Evolutionary conservation across 2,797 vertebrate species (phyloP), one percentile per base, ranked within the genome.

Genomic region (Halcyon leucocephala): DNA sequence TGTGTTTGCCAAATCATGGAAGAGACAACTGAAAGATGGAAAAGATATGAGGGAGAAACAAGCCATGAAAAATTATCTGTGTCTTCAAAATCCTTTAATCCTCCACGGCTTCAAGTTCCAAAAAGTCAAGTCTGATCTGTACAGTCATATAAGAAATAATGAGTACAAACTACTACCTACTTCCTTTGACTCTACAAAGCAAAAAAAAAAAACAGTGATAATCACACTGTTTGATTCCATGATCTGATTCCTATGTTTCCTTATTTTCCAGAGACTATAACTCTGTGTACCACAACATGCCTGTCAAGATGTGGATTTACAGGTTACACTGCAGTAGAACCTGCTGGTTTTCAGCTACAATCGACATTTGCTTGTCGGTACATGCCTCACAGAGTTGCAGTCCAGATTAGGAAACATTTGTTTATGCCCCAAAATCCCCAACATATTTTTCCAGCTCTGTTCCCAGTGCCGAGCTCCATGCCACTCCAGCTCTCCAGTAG

Each of bases 391-490:
- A 91, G 97, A 97, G 97, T 97, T 97, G 96, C 97, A 97, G 97
- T 97, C 97, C 95, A 93, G 96, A 97, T 95, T 98, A 97, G 89
- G 95, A 97, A 98, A 98, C 94, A 97, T 96, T 98, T 98, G 96
- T 93, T 97, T 97, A 96, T 95, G 96, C 78, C 95, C 96, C 96
- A 83, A 96, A 98, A 97, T 96, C 96, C 96, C 86, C 93, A 94
- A 88, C 94, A 95, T 96, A 94, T 78, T 55, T 93, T 96, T 95
- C 89, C 70, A 82, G 80, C 96, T 96, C 93, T 85, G 94, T 82
- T 97, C 95, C 95, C 96, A 92, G 88, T 85, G 91, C 95, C 92
- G 93, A 95, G 95, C 78, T 89, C 82, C 88, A 93, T 18, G 46
- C 78, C 83, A 80, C 90, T 82, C 71, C 93, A 94, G 71, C 94